Base-by-base conservation (phyloP, 2,797 vertebrate species). In the Coregonus sp. region DNA sequence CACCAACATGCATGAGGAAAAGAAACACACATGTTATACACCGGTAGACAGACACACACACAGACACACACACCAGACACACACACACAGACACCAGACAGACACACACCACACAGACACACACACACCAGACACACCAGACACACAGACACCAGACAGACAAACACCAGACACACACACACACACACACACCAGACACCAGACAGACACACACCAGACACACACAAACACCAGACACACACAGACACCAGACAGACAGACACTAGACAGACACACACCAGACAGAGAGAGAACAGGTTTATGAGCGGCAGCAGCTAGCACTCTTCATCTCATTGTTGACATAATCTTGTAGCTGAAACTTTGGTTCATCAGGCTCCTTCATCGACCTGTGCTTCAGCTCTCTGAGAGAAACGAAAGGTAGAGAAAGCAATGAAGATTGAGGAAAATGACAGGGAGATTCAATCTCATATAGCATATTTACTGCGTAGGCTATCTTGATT, bases 321-420 rank as follows among this genome's bases (percentile, higher is more conserved):
- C 94, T 94, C 82, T 91, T 95, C 86, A 96, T 97, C 85, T 98
- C 96, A 88, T 94, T 95, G 92, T 95, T 94, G 72, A 99, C 94
- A 0, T 96, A 99, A 84, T 99, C 95, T 0, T 99, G 97, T 78
- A 99, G 95, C 88, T 94, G 96, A 89, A 99, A 99, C 90, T 88
- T 95, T 12, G 96, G 94, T 85, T 98, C 96, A 0, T 95, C 94
- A 2, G 96, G 93, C 73, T 93, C 90, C 88, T 96, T 98, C 92
- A 92, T 94, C 85, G 94, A 93, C 85, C 97, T 93, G 93, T 99
- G 96, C 88, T 97, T 98, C 92, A 99, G 85, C 75, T 99, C 97
- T 89, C 98, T 99, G 92, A 73, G 68, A 65, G 9, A 47, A 12
- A 67, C 15, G 71, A 51, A 66, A 51, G 59, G 54, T 1, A 59